Conservation (phyloP, 1,140 invertebrate genomes). For the Leguminivora glycinivorella region DNA sequence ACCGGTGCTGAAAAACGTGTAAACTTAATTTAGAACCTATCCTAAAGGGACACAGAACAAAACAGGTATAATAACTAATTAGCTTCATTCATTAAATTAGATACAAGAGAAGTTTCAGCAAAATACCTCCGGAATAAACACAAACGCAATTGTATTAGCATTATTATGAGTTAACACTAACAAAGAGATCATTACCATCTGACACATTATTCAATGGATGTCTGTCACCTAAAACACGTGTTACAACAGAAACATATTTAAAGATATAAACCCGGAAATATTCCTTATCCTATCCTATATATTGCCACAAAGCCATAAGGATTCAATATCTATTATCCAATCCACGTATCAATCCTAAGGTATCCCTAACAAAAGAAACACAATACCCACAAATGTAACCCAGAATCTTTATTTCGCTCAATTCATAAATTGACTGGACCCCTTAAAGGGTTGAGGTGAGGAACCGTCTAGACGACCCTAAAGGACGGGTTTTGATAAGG, state of each 20-base stretch:
- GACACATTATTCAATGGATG: conserved; percentile 5
- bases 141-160: background rate
- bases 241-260: background rate
- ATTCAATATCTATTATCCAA: background rate
- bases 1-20: background rate
- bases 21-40: background rate
- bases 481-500: conserved; percentile 68
- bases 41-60: background rate
- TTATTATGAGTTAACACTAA: background rate
- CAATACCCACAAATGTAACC: conserved; percentile 10
- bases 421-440: conserved; percentile 63
- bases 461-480: conserved; percentile 73
- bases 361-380: conserved; percentile 15
- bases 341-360: background rate
- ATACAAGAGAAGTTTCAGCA: background rate
- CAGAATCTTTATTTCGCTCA: conserved; percentile 30
- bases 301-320: background rate
- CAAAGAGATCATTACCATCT: conserved; percentile 5
- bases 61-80: conserved; percentile 20
- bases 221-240: background rate
- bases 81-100: conserved; percentile 20
- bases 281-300: background rate
- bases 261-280: background rate
- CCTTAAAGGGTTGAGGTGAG: conserved; percentile 70
- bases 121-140: background rate